These are phyloP conservation scores for Dolichopus griseipennis DNA, from an alignment of 2,888 invertebrate species.

Conservation along the genomic window DNA sequence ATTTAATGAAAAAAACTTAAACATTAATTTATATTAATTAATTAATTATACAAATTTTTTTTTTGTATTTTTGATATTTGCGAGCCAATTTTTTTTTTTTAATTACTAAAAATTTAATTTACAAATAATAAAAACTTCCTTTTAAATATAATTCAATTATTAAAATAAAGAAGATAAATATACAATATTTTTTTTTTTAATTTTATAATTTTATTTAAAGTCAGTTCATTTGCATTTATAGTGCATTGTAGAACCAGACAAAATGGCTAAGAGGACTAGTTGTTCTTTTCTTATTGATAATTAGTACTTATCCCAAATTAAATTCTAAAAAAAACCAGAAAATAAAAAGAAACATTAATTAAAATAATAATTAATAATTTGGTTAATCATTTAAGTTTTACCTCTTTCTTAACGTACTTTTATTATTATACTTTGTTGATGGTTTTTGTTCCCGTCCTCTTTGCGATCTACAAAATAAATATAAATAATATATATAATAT, in stretches of 20 bases:
- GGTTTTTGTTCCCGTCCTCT: constrained; percentile 9
- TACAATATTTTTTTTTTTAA: background rate
- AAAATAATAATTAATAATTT: background rate
- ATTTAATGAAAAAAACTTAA: background rate
- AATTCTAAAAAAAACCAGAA: background rate
- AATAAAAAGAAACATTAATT: background rate
- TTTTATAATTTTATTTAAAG: background rate
- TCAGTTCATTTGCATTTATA: background rate
- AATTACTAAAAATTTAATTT: too few relatives aligned
- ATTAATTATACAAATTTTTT: background rate
- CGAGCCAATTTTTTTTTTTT: background rate
- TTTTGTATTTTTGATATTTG: background rate
- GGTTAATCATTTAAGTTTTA: background rate
- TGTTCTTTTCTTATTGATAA: background rate
- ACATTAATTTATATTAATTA: background rate
- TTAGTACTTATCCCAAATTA: background rate
- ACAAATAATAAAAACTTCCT: too few relatives aligned
- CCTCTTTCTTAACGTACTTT: constrained; percentile 7
- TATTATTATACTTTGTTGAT: constrained; percentile 4
- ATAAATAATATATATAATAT: too few relatives aligned
- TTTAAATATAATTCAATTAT: background rate
- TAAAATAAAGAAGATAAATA: background rate
- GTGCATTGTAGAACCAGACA: background rate
- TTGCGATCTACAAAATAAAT: background rate
- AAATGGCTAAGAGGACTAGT: constrained; percentile 6